Conservation (phyloP, 2,888 invertebrate species). For the Protophormia terraenovae region DNA sequence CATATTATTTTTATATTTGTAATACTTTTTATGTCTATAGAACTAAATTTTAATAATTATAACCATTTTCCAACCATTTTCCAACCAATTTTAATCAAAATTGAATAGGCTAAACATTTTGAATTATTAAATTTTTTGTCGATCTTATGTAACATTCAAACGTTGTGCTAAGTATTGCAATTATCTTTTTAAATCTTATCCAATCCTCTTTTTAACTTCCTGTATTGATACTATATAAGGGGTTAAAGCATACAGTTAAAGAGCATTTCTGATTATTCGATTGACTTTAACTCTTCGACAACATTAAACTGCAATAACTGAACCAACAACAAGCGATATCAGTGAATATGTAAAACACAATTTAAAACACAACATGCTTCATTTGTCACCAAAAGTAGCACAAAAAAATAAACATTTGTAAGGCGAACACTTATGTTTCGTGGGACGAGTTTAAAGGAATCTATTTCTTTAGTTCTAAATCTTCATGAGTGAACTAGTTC, state of each 20-base stretch:
- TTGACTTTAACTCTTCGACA: neutral
- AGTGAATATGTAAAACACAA: conserved; percentile 7
- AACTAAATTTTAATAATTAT: no score
- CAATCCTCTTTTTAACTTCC: neutral
- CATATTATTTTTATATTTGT: no score
- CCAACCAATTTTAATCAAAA: no score
- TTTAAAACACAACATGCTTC: conserved; percentile 31
- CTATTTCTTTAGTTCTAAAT: no score
- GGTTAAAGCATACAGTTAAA: neutral
- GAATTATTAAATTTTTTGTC: no score
- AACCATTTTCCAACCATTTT: no score
- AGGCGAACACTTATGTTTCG: neutral
- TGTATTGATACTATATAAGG: neutral
- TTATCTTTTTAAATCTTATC: no score
- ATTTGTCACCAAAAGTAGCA: conserved; percentile 20
- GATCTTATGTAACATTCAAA: neutral
- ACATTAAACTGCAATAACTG: neutral
- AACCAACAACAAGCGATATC: neutral
- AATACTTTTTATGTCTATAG: no score
- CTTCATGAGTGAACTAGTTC: no score
- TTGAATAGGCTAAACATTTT: no score
- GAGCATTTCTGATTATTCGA: neutral
- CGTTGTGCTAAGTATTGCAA: no score
- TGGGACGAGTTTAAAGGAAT: neutral
- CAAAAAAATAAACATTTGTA: neutral